Conservation (phyloP, 2,797 vertebrate genomes). For the Bradypodion pumilum region DNA sequence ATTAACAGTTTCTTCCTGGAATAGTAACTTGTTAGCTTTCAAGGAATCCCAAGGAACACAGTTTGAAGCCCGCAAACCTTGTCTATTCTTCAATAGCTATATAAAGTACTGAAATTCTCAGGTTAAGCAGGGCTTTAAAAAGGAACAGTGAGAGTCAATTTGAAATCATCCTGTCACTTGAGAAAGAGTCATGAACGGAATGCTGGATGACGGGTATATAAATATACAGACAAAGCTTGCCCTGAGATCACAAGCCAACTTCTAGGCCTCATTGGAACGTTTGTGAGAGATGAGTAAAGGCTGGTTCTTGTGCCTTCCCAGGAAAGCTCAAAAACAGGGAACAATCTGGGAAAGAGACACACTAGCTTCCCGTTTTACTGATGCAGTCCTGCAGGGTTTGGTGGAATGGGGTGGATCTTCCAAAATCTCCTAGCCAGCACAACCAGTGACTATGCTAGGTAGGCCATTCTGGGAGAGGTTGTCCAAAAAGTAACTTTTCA, state of each 20-base stretch:
- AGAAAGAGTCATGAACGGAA: not conserved
- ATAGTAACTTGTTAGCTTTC: no score
- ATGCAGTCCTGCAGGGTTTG: not conserved
- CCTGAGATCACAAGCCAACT: not conserved
- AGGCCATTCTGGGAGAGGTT: no score
- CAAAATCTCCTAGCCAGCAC: no score
- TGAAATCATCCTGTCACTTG: not conserved
- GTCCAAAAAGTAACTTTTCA: no score
- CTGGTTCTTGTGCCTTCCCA: not conserved
- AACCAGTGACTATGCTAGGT: no score
- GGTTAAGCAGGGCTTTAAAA: slow-evolving; percentile 12
- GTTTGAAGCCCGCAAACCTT: not conserved
- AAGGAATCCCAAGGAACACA: not conserved
- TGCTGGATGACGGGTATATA: not conserved
- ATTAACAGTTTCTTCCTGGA: no score
- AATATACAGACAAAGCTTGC: slow-evolving; percentile 6
- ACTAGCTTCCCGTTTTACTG: not conserved
- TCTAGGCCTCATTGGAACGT: not conserved
- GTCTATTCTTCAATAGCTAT: not conserved
- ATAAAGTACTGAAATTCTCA: not conserved
- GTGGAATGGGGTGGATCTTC: no score
- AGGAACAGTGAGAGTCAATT: slow-evolving; percentile 11
- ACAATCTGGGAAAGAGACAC: not conserved
- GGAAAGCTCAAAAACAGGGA: not conserved
- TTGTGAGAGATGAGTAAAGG: slow-evolving; percentile 26